These are phyloP conservation scores for Lasiurus cinereus DNA, from an alignment of 2,113 vertebrate species.

Conservation along the genomic window DNA sequence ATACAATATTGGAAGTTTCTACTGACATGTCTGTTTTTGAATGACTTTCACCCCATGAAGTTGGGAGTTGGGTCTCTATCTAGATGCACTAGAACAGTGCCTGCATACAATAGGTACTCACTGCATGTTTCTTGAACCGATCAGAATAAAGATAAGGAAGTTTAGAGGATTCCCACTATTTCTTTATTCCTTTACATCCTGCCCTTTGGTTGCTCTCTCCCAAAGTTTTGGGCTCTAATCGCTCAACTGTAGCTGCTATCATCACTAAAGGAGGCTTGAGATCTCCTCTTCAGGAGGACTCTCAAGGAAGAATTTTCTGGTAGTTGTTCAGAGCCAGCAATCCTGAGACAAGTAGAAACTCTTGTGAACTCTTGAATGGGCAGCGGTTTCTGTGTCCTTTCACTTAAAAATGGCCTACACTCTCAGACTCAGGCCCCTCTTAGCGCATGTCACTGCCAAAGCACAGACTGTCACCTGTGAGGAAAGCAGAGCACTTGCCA, in stretches of 20 bases:
- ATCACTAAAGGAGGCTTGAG: not conserved
- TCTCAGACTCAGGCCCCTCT: not conserved
- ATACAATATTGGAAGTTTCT: fast-evolving
- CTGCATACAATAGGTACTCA: not conserved
- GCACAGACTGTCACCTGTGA: not conserved
- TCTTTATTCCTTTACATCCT: not conserved
- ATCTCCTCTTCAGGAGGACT: not conserved
- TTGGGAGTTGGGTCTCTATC: not conserved
- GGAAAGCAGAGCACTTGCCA: not conserved
- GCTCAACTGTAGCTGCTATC: not conserved
- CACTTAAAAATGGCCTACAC: not conserved
- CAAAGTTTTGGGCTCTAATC: not conserved
- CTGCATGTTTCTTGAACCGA: not conserved
- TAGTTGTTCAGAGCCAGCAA: not conserved
- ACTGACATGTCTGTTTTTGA: not conserved
- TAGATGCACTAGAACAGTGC: not conserved
- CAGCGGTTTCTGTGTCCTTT: not conserved
- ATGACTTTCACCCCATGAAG: not conserved
- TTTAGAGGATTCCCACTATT: not conserved
- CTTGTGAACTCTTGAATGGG: not conserved
- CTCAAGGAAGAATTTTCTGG: not conserved
- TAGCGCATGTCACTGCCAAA: not conserved
- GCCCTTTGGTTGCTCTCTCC: not conserved
- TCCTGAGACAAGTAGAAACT: not conserved
- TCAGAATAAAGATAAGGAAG: not conserved